Percentiles rank a stretch among this genome's conserved stretches.
Evolutionary conservation across 2,888 invertebrate species (phyloP).

Genomic region (Hymenopus coronatus): DNA sequence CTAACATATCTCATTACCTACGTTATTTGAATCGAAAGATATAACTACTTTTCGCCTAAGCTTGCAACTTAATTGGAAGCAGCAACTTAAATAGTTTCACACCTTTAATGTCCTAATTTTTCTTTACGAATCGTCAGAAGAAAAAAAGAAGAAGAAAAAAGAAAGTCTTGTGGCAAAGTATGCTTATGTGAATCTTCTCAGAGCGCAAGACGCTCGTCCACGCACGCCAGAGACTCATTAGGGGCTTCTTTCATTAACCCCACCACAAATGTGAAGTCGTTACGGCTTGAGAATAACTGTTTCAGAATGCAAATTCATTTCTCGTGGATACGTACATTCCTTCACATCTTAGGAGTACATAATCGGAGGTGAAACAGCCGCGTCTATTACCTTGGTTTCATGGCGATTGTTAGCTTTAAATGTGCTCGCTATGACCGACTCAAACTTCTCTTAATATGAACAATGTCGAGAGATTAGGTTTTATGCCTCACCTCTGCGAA

Average conservation of each 20-base stretch:
- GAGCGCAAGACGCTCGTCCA: not conserved
- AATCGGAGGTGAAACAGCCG: not conserved
- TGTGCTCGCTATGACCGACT: not conserved
- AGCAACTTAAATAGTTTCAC: too few species aligned
- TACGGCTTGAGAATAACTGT: not conserved
- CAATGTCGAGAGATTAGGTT: constrained; percentile 1
- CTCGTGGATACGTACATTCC: not conserved
- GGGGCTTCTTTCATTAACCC: not conserved
- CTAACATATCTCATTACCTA: too few species aligned
- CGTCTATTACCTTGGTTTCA: not conserved
- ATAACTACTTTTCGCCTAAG: too few species aligned
- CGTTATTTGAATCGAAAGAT: too few species aligned
- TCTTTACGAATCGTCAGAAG: too few species aligned
- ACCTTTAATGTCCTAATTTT: too few species aligned
- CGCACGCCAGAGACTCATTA: not conserved
- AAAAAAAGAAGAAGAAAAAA: too few species aligned
- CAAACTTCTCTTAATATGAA: not conserved
- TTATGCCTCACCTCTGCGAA: not conserved
- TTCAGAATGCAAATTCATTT: not conserved
- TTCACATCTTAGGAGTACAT: not conserved
- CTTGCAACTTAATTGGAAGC: too few species aligned
- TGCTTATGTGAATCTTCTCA: too few species aligned
- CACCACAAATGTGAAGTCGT: not conserved
- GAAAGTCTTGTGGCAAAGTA: too few species aligned
- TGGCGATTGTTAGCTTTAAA: not conserved